Evolutionary conservation across 64 coral and sea anemone species (phyloP), one percentile per base, ranked within the genome.

Genomic region (Pocillopora damicornis): DNA sequence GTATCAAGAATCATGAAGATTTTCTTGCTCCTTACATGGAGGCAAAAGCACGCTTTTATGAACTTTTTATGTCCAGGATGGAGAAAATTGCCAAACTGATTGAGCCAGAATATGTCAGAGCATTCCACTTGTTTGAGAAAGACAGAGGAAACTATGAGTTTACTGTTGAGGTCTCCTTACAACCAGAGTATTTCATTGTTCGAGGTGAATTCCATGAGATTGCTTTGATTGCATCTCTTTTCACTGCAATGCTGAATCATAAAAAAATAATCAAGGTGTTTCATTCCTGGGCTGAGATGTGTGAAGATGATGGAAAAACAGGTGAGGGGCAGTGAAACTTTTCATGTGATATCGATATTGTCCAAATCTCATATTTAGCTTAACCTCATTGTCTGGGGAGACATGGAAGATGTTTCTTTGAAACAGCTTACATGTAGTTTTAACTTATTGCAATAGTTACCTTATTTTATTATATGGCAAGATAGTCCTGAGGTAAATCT

Each of bases 91-190:
- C 89, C 20, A 38, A 72, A 22, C 71, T 76, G 3, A 37, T 76
- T 74, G 79, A 84, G 4, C 35, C 73, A 45, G 58, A 83, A 10
- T 90, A 76, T 90, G 60, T 77, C 2, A 83, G 18, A 76, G 79
- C 79, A 18, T 90, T 82, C 17, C 56, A 10, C 0, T 1, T 11
- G 10, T 82, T 90, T 84, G 30, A 81, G 25, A 83, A 20, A 72
- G 89, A 90, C 35, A 60, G 36, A 51, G 16, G 23, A 63, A 90
- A 90, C 72, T 75, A 75, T 37, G 42, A 90, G 56, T 74, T 90
- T 76, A 67, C 79, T 14, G 60, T 84, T 75, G 60, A 90, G 2
- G 83, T 90, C 59, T 90, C 79, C 34, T 90, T 90, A 73, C 26
- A 73, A 5, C 35, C 35, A 38, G 79, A 30, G 36, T 84, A 63